phyloP scores from a whole-genome alignment of 2,797 vertebrate genomes.

The Mallotus villosus region DNA sequence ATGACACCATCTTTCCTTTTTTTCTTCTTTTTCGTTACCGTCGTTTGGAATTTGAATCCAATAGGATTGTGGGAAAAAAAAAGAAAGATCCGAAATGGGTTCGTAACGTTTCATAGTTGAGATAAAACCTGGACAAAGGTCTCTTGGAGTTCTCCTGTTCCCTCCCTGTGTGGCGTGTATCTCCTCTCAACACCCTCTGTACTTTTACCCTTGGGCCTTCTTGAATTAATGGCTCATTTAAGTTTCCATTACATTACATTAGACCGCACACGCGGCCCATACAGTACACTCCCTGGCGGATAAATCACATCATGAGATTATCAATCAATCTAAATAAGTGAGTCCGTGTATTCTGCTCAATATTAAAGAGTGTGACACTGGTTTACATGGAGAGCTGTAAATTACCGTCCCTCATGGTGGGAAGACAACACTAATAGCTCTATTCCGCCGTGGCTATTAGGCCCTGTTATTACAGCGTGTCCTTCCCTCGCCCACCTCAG shows the following conservation, averaged over 20 bases:
- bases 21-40: no score
- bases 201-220: slow-evolving; percentile 70
- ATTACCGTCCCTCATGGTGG: slow-evolving; percentile 56
- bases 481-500: neutral
- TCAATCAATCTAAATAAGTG: slow-evolving; percentile 71
- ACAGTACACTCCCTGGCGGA: slow-evolving; percentile 57
- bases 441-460: slow-evolving; percentile 35
- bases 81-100: neutral
- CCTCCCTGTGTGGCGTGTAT: slow-evolving; percentile 38
- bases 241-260: slow-evolving; percentile 68
- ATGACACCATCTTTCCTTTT: no score
- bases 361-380: slow-evolving; percentile 66
- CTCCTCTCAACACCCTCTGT: slow-evolving; percentile 45
- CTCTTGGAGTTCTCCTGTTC: slow-evolving; percentile 22
- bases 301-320: slow-evolving; percentile 70
- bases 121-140: neutral
- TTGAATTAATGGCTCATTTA: slow-evolving; percentile 75
- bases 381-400: slow-evolving; percentile 57
- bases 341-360: slow-evolving; percentile 61
- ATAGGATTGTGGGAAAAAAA: neutral
- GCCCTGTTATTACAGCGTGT: slow-evolving; percentile 17
- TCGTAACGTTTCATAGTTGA: neutral
- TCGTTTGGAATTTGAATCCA: neutral
- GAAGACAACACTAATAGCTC: slow-evolving; percentile 45
- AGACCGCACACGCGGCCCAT: slow-evolving; percentile 45